These are phyloP conservation scores for Falco concolor DNA, from an alignment of 2,797 vertebrate genomes.

Conservation along the genomic window DNA sequence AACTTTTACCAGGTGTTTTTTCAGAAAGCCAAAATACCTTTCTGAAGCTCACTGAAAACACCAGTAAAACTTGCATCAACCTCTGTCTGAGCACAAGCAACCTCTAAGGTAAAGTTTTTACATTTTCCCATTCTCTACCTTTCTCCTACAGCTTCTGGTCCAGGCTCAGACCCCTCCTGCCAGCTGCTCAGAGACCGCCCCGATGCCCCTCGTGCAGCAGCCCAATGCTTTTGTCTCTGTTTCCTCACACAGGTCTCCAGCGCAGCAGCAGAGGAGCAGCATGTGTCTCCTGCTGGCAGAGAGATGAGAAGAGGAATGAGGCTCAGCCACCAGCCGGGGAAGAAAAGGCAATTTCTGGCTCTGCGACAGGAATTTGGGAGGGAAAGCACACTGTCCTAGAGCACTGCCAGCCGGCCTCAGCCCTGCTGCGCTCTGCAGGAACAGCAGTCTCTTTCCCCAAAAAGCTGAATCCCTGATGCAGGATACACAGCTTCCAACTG, in stretches of 20 bases:
- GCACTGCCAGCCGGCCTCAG: not conserved
- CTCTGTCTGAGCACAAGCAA: not conserved
- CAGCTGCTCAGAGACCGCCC: not conserved
- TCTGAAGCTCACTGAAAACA: not conserved
- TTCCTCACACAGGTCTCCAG: fast-evolving
- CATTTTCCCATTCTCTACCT: not conserved
- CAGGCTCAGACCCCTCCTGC: fast-evolving
- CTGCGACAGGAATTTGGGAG: not conserved
- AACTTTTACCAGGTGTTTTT: not conserved
- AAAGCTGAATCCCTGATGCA: not conserved
- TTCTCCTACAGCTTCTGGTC: not conserved
- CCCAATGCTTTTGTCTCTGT: fast-evolving
- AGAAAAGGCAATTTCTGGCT: not conserved
- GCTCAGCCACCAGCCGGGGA: not conserved
- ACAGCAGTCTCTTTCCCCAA: not conserved
- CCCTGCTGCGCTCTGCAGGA: not conserved
- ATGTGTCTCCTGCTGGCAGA: not conserved
- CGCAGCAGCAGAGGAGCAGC: not conserved
- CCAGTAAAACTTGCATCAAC: not conserved
- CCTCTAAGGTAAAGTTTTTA: not conserved
- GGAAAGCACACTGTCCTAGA: not conserved
- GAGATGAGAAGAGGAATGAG: not conserved
- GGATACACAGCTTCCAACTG: not conserved
- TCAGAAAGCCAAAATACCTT: not conserved
- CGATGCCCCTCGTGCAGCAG: fast-evolving